Conservation (phyloP, 2,797 vertebrate genomes). For the Thaleichthys pacificus region DNA sequence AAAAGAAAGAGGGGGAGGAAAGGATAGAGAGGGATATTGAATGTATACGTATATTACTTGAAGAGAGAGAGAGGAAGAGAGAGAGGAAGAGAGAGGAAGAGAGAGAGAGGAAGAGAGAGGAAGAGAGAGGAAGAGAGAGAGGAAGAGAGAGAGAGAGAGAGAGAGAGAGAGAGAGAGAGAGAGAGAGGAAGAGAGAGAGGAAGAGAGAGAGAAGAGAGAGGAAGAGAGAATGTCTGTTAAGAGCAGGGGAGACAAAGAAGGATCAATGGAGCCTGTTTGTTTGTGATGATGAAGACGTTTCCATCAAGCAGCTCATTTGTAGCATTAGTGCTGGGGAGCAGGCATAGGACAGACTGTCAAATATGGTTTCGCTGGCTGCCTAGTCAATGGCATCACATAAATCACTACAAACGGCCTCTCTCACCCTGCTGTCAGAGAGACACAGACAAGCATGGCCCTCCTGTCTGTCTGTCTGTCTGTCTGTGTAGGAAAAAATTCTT, state of each 20-base stretch:
- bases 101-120: constrained; percentile 31
- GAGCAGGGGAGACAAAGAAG: not conserved
- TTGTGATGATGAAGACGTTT: constrained; percentile 11
- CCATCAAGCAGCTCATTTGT: constrained; percentile 2
- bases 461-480: constrained; percentile 5
- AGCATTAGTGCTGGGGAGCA: not conserved
- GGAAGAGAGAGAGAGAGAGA: constrained; percentile 6
- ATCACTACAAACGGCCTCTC: constrained; percentile 30
- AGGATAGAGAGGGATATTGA: constrained; percentile 27
- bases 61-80: not conserved
- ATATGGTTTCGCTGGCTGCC: not conserved
- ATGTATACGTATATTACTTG: not conserved
- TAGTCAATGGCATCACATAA: not conserved
- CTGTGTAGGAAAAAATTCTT: not conserved
- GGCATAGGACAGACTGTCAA: constrained; percentile 5
- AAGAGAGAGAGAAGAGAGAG: constrained; percentile 16
- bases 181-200: constrained; percentile 12
- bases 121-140: constrained; percentile 46
- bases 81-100: not conserved
- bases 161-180: constrained; percentile 8
- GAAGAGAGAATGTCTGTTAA: constrained; percentile 48
- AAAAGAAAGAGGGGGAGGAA: constrained; percentile 20
- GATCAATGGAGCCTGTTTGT: constrained; percentile 9
- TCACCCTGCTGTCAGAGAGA: constrained; percentile 46
- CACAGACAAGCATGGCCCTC: constrained; percentile 21